These are phyloP conservation scores for Pontoporia blainvillei DNA, from an alignment of 2,113 vertebrate genomes.

Conservation along the genomic window DNA sequence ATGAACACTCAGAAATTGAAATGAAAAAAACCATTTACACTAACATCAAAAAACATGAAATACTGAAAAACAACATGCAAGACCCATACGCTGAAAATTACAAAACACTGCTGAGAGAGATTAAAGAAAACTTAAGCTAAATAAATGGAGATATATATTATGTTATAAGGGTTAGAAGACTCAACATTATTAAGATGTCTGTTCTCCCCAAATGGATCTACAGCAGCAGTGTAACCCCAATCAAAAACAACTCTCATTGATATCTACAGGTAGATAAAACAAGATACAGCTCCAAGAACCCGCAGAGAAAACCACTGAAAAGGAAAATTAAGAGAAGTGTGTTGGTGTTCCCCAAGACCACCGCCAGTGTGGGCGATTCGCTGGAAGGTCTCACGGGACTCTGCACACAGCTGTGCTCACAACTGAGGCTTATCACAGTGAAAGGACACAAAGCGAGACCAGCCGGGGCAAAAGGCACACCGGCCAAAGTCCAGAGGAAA, in stretches of 20 bases:
- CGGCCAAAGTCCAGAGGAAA: neutral
- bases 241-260: neutral
- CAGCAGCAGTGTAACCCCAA: neutral
- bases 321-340: neutral
- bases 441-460: neutral
- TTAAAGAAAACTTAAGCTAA: neutral
- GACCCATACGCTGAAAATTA: neutral
- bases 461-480: neutral
- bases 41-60: neutral
- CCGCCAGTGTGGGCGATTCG: neutral
- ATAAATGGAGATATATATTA: neutral
- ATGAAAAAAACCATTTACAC: neutral
- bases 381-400: neutral
- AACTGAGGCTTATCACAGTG: too few relatives aligned
- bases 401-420: rapidly evolving
- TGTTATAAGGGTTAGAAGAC: neutral
- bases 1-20: neutral
- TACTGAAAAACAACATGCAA: neutral
- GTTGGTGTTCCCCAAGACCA: neutral
- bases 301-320: neutral
- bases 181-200: neutral
- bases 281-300: neutral
- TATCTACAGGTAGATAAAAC: neutral
- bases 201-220: neutral
- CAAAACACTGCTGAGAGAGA: neutral